Base-by-base conservation (phyloP, 2,888 invertebrate species). In the Amiota communis region DNA sequence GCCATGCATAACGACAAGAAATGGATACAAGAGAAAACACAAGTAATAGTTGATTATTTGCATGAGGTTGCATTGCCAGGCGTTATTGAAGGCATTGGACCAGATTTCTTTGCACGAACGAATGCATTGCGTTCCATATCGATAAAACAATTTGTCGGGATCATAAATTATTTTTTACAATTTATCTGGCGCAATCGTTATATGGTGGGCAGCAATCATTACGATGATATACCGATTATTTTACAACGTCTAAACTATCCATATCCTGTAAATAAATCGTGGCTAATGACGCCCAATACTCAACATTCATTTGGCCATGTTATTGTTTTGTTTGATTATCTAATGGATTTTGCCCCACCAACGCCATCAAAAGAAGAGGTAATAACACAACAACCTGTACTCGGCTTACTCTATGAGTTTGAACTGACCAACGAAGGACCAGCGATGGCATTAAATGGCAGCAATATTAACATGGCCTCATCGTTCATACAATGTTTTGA, bases 271-370 rank as follows among this genome's bases (percentile, higher is more conserved):
- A 89, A 86, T 67, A 90, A 90, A 72, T 90, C 90, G 0, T 89
- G 89, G 86, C 74, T 90, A 9, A 87, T 88, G 77, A 89, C 90
- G 6, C 89, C 89, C 0, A 88, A 86, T 63, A 88, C 89, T 0
- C 87, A 87, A 20, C 88, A 89, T 71, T 87, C 89, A 0, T 87
- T 88, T 70, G 87, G 87, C 6, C 88, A 88, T 80, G 85, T 88
- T 0, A 83, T 90, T 11, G 79, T 87, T 13, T 71, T 90, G 23
- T 78, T 90, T 0, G 86, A 87, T 15, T 90, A 87, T 75, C 81
- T 90, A 2, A 84, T 86, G 79, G 87, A 88, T 47, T 86, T 89
- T 76, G 83, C 84, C 1, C 81, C 85, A 0, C 76, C 78, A 0
- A 70, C 57, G 47, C 74, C 49, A 59, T 74, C 53, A 12, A 68